Evolutionary conservation across 2,113 vertebrate genomes (phyloP).

Genomic region (Chloropsis cyanopogon): DNA sequence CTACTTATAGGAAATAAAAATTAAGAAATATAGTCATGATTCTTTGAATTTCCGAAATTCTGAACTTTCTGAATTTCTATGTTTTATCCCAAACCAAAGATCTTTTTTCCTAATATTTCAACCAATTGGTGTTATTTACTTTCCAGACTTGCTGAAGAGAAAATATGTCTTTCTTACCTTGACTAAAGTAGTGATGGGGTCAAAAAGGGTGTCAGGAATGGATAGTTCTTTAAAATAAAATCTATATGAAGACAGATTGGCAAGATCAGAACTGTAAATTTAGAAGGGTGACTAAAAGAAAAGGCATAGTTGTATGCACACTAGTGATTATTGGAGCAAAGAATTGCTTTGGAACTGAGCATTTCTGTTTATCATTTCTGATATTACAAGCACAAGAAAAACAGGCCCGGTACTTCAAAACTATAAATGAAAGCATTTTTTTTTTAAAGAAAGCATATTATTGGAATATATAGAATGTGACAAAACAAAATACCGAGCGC

Average conservation of each 20-base stretch:
- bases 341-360: background rate
- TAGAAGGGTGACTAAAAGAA: background rate
- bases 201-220: background rate
- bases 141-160: background rate
- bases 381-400: background rate
- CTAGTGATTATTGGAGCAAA: background rate
- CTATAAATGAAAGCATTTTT: background rate
- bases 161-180: background rate
- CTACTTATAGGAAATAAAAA: background rate
- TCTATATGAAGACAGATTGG: background rate
- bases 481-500: background rate
- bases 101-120: background rate
- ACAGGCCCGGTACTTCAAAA: background rate
- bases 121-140: background rate
- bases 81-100: background rate
- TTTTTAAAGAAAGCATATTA: background rate
- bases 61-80: background rate
- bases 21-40: background rate
- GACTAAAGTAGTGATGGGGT: background rate
- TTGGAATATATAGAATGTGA: background rate
- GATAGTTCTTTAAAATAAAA: background rate
- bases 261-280: background rate
- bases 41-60: background rate
- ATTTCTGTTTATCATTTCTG: background rate
- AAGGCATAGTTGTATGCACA: background rate